Evolutionary conservation across 2,797 vertebrate genomes (phyloP).

Genomic region (Scarus forsteni): DNA sequence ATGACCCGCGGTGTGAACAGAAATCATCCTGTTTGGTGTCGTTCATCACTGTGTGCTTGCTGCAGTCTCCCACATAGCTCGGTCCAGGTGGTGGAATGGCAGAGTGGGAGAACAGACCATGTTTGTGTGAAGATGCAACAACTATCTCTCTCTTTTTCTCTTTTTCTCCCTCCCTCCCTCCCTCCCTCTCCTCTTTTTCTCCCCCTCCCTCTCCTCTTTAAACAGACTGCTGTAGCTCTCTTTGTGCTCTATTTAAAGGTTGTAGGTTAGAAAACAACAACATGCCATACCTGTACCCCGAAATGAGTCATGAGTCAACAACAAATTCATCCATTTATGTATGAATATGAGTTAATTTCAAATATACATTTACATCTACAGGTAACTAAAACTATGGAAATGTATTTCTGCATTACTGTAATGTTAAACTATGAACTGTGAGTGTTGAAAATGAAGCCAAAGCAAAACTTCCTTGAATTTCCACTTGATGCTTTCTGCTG

Average conservation of each 20-base stretch:
- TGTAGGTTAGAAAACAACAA: slow-evolving; percentile 78
- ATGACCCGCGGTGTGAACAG: slow-evolving; percentile 77
- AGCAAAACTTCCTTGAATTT: too few species aligned
- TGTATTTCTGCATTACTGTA: slow-evolving; percentile 9
- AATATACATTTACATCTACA: slow-evolving; percentile 10
- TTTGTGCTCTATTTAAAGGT: slow-evolving; percentile 82
- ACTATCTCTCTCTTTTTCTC: slow-evolving; percentile 74
- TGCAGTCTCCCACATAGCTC: slow-evolving; percentile 76
- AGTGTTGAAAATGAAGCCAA: too few species aligned
- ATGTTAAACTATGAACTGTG: too few species aligned
- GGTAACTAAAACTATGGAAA: background rate
- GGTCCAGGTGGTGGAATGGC: slow-evolving; percentile 83
- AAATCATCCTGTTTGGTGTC: slow-evolving; percentile 77
- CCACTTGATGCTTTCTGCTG: too few species aligned
- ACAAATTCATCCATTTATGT: slow-evolving; percentile 56
- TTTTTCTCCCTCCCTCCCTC: slow-evolving; percentile 50
- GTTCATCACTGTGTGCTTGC: slow-evolving; percentile 68
- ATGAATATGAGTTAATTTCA: slow-evolving; percentile 33
- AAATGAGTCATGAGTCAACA: slow-evolving; percentile 75
- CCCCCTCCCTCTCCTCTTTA: slow-evolving; percentile 44
- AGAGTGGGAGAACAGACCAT: slow-evolving; percentile 85
- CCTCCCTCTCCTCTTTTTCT: slow-evolving; percentile 32
- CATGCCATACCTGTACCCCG: slow-evolving; percentile 72
- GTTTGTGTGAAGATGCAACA: slow-evolving; percentile 86
- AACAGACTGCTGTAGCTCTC: slow-evolving; percentile 72